Base-by-base conservation (phyloP, 2,113 vertebrate species). In the Salvelinus namaycush region DNA sequence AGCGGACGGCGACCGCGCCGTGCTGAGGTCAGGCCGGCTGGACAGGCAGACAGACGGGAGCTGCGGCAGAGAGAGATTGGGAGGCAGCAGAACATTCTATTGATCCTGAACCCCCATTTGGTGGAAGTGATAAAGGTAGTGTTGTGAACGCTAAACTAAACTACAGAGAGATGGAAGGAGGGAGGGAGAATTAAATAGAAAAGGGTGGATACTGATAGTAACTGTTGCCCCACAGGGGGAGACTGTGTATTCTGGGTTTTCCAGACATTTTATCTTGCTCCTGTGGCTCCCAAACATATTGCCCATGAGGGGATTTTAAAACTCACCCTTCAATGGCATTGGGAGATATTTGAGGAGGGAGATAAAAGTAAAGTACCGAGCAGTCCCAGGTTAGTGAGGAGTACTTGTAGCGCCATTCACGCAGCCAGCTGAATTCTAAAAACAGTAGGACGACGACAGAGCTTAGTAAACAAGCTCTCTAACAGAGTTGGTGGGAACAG, bases 1-100 rank as follows among this genome's bases (percentile, higher is more conserved):
- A 89, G 85, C 77, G 49, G 49, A 83, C 86, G 85, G 80, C 73
- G 14, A 86, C 86, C 75, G 59, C 85, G 83, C 22, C 2, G 88
- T 18, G 80, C 86, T 86, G 86, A 90, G 80, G 88, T 91, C 87
- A 86, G 84, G 77, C 71, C 79, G 77, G 76, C 54, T 81, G 80
- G 29, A 13, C 16, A 16, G 49, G 14, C 49, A 54, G 49, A 13
- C 9, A 13, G 49, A 18, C 49, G 9, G 13, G 2, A 26, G 16
- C 49, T 86, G 82, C 84, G 88, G 85, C 77, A 69, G 74, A 68
- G 62, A 49, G 65, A 18, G 59, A 62, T 62, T 24, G n/a, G 59
- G 59, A 62, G n/a, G 59, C 18, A 62, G 59, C n/a, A 22, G 59
- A 24, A 22, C 18, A 62, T 22, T 24, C 62, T 60, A 76, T 68